Evolutionary conservation across 2,113 vertebrate species (phyloP).

Genomic region (Irena cyanogastra): DNA sequence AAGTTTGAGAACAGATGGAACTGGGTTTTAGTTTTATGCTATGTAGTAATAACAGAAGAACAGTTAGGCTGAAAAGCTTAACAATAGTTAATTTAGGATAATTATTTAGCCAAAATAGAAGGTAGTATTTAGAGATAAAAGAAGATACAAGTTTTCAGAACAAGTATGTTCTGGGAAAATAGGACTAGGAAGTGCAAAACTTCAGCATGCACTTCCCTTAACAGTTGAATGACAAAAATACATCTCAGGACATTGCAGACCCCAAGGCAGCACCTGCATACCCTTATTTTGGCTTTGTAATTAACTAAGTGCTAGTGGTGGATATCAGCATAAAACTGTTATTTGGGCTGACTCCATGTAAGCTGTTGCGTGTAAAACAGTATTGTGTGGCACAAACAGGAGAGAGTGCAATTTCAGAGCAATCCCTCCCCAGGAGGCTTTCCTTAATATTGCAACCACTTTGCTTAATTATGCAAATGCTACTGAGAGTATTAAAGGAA

Average conservation of each 20-base stretch:
- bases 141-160: background rate
- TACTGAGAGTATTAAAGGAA: background rate
- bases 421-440: background rate
- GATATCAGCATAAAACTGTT: background rate
- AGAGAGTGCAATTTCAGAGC: background rate
- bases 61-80: background rate
- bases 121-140: background rate
- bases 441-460: background rate
- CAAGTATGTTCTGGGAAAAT: background rate
- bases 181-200: background rate
- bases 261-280: background rate
- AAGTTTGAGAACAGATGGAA: background rate
- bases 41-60: background rate
- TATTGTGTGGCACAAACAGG: background rate
- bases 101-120: background rate
- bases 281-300: background rate
- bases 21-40: background rate
- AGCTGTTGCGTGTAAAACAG: background rate
- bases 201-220: background rate
- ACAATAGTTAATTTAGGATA: background rate
- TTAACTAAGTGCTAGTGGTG: background rate
- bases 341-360: background rate
- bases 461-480: conserved; percentile 7
- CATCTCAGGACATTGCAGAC: background rate
- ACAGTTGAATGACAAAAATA: background rate